Percentiles rank a stretch among this genome's conserved stretches.
Conservation (phyloP, 2,113 vertebrate genomes). For the Pteronura brasiliensis region DNA sequence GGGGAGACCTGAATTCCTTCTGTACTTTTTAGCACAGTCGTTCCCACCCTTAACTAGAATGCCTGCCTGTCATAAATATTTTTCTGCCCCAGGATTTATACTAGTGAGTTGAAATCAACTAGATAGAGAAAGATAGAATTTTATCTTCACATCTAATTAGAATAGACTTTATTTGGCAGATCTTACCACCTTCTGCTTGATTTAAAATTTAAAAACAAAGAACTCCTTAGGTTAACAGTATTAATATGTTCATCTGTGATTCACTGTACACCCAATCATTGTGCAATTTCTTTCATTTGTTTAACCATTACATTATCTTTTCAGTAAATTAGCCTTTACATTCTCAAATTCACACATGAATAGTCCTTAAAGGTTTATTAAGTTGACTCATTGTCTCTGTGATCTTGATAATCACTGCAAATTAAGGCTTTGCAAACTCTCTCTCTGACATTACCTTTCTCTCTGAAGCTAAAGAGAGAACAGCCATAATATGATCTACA, state of each 20-base stretch:
- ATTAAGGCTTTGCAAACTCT: constrained; percentile 3
- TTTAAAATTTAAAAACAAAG: neutral
- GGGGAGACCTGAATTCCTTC: neutral
- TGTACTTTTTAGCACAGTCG: neutral
- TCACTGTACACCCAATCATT: neutral
- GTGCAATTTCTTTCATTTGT: neutral
- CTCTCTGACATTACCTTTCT: neutral
- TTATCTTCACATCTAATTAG: neutral
- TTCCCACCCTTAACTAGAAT: neutral
- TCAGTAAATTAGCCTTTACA: constrained; percentile 37
- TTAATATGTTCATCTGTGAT: neutral
- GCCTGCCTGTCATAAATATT: neutral
- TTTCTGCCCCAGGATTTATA: neutral
- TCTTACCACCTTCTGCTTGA: neutral
- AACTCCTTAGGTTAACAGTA: neutral
- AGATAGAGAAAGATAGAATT: neutral
- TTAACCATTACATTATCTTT: constrained; percentile 29
- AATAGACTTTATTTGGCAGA: neutral
- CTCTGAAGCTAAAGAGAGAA: neutral
- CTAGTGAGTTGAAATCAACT: neutral
- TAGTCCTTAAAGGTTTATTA: constrained; percentile 39
- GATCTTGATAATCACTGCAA: constrained; percentile 37
- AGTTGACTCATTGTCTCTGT: neutral
- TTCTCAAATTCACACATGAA: constrained; percentile 47
- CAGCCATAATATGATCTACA: neutral